These are phyloP conservation scores for Anolis carolinensis DNA, from an alignment of 2,113 vertebrate species.

Conservation along the genomic window DNA sequence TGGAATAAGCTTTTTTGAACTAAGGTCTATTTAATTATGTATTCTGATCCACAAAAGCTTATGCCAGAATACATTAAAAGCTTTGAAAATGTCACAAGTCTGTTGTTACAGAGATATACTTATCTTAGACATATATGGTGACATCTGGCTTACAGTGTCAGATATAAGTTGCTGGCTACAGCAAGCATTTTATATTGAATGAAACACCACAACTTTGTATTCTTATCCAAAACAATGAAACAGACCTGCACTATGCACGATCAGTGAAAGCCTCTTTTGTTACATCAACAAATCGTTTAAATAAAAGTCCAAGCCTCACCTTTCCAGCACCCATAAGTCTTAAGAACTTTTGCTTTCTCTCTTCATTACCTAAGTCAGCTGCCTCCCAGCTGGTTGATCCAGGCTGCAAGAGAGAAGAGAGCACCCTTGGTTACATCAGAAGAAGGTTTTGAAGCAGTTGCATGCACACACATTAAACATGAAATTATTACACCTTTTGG, in stretches of 20 bases:
- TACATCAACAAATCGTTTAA: neutral
- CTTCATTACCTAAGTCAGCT: slow-evolving; percentile 89
- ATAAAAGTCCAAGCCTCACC: slow-evolving; percentile 64
- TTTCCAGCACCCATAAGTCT: slow-evolving; percentile 84
- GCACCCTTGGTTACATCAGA: neutral
- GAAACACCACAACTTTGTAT: neutral
- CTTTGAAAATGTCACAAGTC: neutral
- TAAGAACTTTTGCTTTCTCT: slow-evolving; percentile 83
- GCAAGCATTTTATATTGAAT: too few relatives aligned
- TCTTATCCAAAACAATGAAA: neutral
- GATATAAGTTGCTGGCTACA: neutral
- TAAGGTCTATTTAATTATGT: neutral
- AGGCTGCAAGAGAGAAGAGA: slow-evolving; percentile 62
- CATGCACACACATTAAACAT: neutral
- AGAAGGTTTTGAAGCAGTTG: neutral
- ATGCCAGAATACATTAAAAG: neutral
- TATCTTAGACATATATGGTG: neutral
- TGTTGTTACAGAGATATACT: neutral
- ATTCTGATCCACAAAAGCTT: neutral
- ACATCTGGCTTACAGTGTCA: neutral
- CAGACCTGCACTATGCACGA: neutral
- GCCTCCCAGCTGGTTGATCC: slow-evolving; percentile 87
- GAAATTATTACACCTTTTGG: neutral
- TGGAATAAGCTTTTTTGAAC: neutral
- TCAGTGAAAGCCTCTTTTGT: neutral